Conservation (phyloP, 92 coral and sea anemone species). For the Epizoanthus ramosus region DNA sequence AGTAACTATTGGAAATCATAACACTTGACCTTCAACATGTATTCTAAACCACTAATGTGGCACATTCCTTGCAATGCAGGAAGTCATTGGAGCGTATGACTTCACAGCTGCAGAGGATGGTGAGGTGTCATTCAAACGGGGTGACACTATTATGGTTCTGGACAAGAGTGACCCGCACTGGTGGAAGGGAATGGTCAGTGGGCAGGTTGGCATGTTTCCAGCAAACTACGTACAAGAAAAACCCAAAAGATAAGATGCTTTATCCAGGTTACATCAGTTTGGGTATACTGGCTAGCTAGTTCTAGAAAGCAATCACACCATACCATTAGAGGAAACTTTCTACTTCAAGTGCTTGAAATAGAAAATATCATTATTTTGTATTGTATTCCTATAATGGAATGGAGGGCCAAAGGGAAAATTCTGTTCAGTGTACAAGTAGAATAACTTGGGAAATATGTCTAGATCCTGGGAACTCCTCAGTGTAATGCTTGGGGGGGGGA, state of each 20-base stretch:
- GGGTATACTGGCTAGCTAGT: neutral
- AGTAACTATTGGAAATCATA: too few species aligned
- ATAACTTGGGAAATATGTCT: neutral
- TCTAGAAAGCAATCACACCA: slow-evolving; percentile 2
- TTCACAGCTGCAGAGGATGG: slow-evolving; percentile 90
- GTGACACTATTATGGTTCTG: slow-evolving; percentile 79
- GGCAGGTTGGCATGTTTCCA: slow-evolving; percentile 83
- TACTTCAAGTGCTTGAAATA: neutral
- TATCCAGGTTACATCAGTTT: neutral
- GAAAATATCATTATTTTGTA: neutral
- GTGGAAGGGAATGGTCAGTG: slow-evolving; percentile 88
- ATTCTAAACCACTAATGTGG: neutral
- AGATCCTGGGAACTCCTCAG: neutral
- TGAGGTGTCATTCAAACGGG: slow-evolving; percentile 81
- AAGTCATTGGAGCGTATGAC: slow-evolving; percentile 50
- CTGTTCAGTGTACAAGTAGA: neutral
- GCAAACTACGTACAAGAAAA: slow-evolving; percentile 71
- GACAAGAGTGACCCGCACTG: slow-evolving; percentile 81
- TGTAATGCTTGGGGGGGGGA: neutral
- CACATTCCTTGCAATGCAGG: slow-evolving; percentile 19
- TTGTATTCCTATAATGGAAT: too few species aligned
- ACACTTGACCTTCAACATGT: too few species aligned
- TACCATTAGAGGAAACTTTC: neutral
- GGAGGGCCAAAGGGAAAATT: neutral
- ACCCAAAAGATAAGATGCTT: slow-evolving; percentile 15